Evolutionary conservation across 1,140 invertebrate species (phyloP).

Genomic region (Drosophila teissieri): DNA sequence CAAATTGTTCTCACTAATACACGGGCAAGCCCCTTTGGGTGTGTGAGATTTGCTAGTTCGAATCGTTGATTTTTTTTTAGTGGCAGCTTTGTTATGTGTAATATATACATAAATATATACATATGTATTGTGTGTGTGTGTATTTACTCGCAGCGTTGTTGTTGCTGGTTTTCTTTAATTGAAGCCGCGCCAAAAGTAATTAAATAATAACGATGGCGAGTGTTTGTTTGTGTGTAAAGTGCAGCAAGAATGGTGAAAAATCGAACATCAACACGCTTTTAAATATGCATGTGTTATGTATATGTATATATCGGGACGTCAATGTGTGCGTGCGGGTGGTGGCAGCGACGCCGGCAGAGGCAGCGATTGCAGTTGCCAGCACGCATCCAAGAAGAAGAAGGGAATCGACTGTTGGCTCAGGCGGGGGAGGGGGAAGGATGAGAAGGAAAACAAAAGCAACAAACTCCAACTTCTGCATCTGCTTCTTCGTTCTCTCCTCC

Average conservation of each 20-base stretch:
- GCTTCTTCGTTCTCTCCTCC: constrained; percentile 2
- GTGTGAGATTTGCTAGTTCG: constrained; percentile 4
- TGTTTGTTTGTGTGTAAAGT: constrained; percentile 21
- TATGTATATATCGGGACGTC: constrained; percentile 8
- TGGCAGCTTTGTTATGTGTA: constrained; percentile 26
- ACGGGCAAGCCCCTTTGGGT: not conserved
- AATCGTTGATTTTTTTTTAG: constrained; percentile 27
- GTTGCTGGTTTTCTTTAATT: constrained; percentile 15
- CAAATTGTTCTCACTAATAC: not conserved
- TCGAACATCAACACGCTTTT: constrained; percentile 69
- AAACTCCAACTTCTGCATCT: constrained; percentile 33
- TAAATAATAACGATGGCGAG: constrained; percentile 40
- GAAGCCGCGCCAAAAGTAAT: constrained; percentile 51
- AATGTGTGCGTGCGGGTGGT: constrained; percentile 47
- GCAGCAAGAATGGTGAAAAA: constrained; percentile 73
- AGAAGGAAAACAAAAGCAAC: constrained; percentile 22
- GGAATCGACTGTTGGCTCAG: not conserved
- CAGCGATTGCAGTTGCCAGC: constrained; percentile 48
- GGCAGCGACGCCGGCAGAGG: constrained; percentile 30
- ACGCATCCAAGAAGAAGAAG: constrained; percentile 37
- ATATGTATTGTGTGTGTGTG: constrained; percentile 6
- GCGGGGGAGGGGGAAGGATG: not conserved
- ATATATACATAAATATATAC: constrained; percentile 8
- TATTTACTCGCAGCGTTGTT: constrained; percentile 26
- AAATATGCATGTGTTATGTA: constrained; percentile 36